Percentiles rank a stretch among this genome's conserved stretches.
Conservation (phyloP, 2,113 vertebrate species). For the Accipiter virgatus region DNA sequence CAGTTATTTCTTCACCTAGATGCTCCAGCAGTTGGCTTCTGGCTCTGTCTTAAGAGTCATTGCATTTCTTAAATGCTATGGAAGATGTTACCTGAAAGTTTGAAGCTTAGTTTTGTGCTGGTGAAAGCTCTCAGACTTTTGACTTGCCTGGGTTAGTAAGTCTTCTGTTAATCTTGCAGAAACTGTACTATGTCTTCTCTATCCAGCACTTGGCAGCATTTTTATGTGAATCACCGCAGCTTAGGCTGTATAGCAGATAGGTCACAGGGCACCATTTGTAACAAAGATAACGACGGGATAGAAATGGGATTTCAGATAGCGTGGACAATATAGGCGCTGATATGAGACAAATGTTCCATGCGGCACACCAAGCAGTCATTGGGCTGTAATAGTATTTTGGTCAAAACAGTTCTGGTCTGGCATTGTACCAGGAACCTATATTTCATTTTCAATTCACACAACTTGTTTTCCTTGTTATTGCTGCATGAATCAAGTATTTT, state of each 20-base stretch:
- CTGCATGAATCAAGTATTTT: neutral
- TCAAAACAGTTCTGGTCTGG: neutral
- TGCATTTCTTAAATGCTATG: neutral
- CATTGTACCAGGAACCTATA: neutral
- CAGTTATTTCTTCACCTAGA: neutral
- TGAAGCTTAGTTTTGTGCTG: neutral
- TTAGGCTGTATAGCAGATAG: neutral
- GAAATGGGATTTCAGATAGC: neutral
- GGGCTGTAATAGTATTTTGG: neutral
- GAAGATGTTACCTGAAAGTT: neutral
- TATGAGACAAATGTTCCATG: accelerated
- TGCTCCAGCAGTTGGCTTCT: neutral
- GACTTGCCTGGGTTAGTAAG: neutral
- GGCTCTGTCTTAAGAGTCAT: neutral
- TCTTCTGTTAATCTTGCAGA: neutral
- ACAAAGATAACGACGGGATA: neutral
- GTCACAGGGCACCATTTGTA: neutral
- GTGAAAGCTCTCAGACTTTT: neutral
- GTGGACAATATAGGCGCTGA: neutral
- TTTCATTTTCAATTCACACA: neutral
- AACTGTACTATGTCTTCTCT: neutral
- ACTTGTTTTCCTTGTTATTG: neutral
- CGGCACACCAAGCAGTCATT: neutral
- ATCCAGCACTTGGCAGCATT: neutral
- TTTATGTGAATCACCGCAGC: neutral